Base-by-base conservation (phyloP, 2,113 vertebrate species). In the Labeo rohita region DNA sequence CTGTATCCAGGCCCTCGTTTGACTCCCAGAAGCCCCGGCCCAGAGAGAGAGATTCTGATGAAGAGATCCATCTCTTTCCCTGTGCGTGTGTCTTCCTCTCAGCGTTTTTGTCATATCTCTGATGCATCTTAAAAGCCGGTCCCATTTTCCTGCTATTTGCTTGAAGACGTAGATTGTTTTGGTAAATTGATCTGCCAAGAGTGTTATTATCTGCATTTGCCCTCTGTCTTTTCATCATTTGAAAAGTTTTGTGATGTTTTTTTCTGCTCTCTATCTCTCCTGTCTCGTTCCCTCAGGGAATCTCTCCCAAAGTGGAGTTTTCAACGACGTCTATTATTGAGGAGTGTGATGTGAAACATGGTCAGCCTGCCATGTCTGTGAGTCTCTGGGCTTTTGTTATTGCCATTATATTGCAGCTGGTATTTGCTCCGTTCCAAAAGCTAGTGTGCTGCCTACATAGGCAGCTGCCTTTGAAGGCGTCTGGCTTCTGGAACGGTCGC, bases 291-390 rank as follows among this genome's bases (percentile, higher is more conserved):
- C 91, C 89, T 88, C 68, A 99, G 97, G 97, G 97, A 96, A 96
- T 97, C 94, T 96, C 96, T 92, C 97, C 96, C 93, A 97, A 96
- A 95, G 92, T 98, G 93, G 96, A 95, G 93, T 98, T 98, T 95
- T 94, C 96, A 87, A 98, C 96, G 73, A 95, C 91, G 87, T 97
- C 95, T 88, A 91, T 97, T 93, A 97, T 98, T 93, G 96, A 96
- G 72, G 97, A 97, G 95, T 96, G 94, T 91, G 91, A 90, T 84
- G 87, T 91, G 59, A 91, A 88, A 79, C 91, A 90, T 86, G 61
- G 86, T 86, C 72, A 66, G 75, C 73, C 88, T 59, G 63, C 89
- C 43, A 87, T 83, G 70, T 89, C 91, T 85, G 95, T 96, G 89
- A 94, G 95, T 93, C 47, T 81, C 36, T 34, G 36, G 39, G 54